phyloP scores from a whole-genome alignment of 2,888 invertebrate species.

The Celastrina argiolus region DNA sequence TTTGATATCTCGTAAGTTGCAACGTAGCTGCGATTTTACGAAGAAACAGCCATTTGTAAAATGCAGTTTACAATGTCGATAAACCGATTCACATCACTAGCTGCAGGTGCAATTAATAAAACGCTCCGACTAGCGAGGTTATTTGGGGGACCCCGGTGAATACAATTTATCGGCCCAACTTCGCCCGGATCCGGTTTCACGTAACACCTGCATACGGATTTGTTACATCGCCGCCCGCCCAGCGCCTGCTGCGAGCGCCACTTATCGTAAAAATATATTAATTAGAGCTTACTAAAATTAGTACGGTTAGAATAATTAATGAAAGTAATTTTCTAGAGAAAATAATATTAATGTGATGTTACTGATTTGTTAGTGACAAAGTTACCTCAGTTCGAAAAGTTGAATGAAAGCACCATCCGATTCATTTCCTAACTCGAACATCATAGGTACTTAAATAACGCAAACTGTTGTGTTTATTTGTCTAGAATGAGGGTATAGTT shows the following conservation, averaged over 20 bases:
- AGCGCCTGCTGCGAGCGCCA: background rate
- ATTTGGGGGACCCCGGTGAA: constrained; percentile 35
- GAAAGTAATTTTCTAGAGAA: background rate
- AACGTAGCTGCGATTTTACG: too few species aligned
- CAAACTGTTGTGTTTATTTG: constrained; percentile 16
- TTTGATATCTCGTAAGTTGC: too few species aligned
- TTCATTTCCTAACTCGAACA: too few species aligned
- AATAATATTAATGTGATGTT: too few species aligned
- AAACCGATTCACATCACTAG: constrained; percentile 18
- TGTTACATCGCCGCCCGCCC: constrained; percentile 16
- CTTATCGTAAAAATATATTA: background rate
- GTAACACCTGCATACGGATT: constrained; percentile 27
- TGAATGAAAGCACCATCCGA: too few species aligned
- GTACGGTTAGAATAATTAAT: too few species aligned
- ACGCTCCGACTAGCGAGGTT: constrained; percentile 39
- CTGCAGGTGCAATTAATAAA: constrained; percentile 45
- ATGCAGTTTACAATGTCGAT: constrained; percentile 11
- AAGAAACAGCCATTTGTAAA: background rate
- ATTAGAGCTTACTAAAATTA: background rate
- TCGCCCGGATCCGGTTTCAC: constrained; percentile 24
- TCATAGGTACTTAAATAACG: background rate
- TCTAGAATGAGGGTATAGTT: constrained; percentile 1
- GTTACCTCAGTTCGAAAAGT: too few species aligned
- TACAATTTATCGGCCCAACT: constrained; percentile 35
- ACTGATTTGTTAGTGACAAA: too few species aligned